phyloP scores from a whole-genome alignment of 2,797 vertebrate genomes.

The Ibycter americanus region DNA sequence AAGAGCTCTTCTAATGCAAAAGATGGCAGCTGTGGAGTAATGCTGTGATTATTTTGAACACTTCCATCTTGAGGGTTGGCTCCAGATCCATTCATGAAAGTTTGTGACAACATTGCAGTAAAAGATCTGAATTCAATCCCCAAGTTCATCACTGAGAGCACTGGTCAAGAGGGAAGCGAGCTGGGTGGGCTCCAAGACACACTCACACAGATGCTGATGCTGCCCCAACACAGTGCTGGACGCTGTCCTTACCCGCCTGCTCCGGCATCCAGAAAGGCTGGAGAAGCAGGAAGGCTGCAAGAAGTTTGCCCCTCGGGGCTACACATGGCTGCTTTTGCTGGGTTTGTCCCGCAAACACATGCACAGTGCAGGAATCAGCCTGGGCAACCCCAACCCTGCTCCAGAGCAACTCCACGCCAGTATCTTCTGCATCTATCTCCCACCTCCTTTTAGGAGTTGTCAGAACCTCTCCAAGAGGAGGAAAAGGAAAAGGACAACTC shows the following conservation, averaged over 20 bases:
- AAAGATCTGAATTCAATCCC: neutral
- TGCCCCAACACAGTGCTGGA: neutral
- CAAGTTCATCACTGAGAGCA: neutral
- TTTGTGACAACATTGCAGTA: neutral
- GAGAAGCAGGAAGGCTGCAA: neutral
- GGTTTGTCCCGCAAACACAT: rapidly evolving
- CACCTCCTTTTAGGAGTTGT: neutral
- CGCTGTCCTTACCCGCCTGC: neutral
- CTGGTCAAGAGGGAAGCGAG: neutral
- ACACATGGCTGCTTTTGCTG: neutral
- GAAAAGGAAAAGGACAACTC: neutral
- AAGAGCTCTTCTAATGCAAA: neutral
- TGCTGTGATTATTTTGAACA: neutral
- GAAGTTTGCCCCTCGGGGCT: neutral
- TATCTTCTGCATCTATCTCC: neutral
- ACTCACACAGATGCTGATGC: neutral
- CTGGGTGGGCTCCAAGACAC: neutral
- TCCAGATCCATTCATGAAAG: neutral
- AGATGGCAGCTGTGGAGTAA: neutral
- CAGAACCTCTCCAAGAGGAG: neutral
- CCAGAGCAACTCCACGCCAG: neutral
- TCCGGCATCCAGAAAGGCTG: neutral
- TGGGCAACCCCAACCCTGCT: neutral
- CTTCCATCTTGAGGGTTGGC: neutral
- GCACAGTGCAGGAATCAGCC: neutral